These are phyloP conservation scores for Emmelina monodactyla DNA, from an alignment of 2,888 invertebrate species.

Conservation along the genomic window DNA sequence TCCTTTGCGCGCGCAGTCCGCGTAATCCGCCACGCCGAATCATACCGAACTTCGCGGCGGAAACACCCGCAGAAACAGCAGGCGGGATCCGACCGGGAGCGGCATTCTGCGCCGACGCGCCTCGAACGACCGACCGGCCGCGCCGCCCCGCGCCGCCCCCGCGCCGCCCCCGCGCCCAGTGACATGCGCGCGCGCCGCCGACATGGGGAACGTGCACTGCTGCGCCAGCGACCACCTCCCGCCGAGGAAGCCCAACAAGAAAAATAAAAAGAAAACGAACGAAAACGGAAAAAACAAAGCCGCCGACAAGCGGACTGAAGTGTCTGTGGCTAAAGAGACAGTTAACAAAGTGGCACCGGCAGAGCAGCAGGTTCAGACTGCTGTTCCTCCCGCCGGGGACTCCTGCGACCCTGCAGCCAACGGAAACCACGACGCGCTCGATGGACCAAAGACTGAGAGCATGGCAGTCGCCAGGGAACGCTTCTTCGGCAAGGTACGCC, in stretches of 20 bases:
- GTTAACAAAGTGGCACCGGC: slow-evolving; percentile 38
- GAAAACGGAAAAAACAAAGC: slow-evolving; percentile 19
- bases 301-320: slow-evolving; percentile 37
- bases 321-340: slow-evolving; percentile 44
- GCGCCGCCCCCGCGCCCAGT: slow-evolving; percentile 49
- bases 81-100: slow-evolving; percentile 44
- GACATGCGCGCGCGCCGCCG: slow-evolving; percentile 59
- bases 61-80: slow-evolving; percentile 47
- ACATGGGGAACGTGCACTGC: slow-evolving; percentile 66
- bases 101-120: slow-evolving; percentile 46
- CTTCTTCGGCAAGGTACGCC: slow-evolving; percentile 51
- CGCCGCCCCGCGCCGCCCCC: slow-evolving; percentile 52
- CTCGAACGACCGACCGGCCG: slow-evolving; percentile 59
- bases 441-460: slow-evolving; percentile 37
- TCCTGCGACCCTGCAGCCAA: slow-evolving; percentile 18
- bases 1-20: slow-evolving; percentile 62
- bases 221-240: slow-evolving; percentile 57
- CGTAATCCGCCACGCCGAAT: slow-evolving; percentile 57
- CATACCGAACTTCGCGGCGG: slow-evolving; percentile 54
- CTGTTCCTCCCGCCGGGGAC: slow-evolving; percentile 26
- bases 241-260: slow-evolving; percentile 42
- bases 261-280: slow-evolving; percentile 28
- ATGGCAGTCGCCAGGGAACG: slow-evolving; percentile 53
- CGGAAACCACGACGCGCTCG: slow-evolving; percentile 19
- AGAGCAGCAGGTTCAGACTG: slow-evolving; percentile 24